Conservation (phyloP, 1,140 invertebrate genomes). For the Wasmannia auropunctata region DNA sequence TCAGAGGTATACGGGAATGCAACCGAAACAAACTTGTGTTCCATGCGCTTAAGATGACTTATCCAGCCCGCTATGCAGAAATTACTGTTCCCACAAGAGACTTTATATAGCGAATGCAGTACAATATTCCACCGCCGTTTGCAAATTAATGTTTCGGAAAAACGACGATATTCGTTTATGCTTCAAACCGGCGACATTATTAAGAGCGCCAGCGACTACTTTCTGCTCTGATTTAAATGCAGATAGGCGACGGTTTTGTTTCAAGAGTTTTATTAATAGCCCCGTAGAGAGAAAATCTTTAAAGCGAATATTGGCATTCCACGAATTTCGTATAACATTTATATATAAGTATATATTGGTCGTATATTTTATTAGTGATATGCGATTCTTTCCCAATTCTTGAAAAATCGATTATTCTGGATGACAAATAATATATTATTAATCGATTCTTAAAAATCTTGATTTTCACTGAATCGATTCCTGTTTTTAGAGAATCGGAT, state of each 20-base stretch:
- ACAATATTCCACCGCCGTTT: background rate
- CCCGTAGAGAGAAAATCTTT: background rate
- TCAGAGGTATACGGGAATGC: conserved; percentile 15
- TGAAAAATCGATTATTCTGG: too few relatives aligned
- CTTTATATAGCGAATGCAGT: conserved; percentile 24
- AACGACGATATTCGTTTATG: conserved; percentile 27
- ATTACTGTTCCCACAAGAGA: conserved; percentile 41
- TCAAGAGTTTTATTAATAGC: background rate
- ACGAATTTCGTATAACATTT: conserved; percentile 53
- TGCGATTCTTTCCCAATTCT: too few relatives aligned
- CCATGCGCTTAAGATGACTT: conserved; percentile 51
- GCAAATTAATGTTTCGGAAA: conserved; percentile 54
- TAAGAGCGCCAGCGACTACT: background rate
- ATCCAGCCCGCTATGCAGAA: conserved; percentile 39
- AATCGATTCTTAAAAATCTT: too few relatives aligned
- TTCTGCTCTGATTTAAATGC: background rate
- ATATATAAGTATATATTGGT: conserved; percentile 27
- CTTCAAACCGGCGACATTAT: conserved; percentile 11
- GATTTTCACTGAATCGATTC: too few relatives aligned
- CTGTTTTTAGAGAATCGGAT: too few relatives aligned
- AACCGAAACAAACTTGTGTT: conserved; percentile 44
- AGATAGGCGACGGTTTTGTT: conserved; percentile 24
- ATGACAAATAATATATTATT: too few relatives aligned
- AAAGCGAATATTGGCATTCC: background rate
- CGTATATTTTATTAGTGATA: too few relatives aligned